These are phyloP conservation scores for Anas bahamensis DNA, from an alignment of 2,797 vertebrate species.

Conservation along the genomic window DNA sequence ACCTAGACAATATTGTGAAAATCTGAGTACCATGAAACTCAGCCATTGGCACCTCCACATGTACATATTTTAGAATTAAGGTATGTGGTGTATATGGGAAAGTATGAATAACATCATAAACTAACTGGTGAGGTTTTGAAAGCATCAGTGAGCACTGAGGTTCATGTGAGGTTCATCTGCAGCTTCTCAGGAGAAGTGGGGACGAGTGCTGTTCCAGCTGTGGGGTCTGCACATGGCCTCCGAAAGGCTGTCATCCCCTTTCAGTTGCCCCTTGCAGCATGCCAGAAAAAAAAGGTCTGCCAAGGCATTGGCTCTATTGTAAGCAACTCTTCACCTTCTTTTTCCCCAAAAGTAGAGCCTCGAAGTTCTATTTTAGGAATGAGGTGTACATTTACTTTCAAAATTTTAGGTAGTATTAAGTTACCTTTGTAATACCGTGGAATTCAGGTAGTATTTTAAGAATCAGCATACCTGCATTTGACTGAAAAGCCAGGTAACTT, in stretches of 20 bases:
- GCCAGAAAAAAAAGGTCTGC: not conserved
- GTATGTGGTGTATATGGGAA: not conserved
- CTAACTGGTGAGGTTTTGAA: not conserved
- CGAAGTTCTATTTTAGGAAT: not conserved
- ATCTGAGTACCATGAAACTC: not conserved
- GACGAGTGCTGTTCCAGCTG: accelerated
- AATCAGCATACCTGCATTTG: not conserved
- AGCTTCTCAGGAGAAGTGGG: not conserved
- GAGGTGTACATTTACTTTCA: not conserved
- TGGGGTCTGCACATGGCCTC: not conserved
- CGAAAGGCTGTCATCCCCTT: not conserved
- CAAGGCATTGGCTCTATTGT: not conserved
- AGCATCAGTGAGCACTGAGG: not conserved
- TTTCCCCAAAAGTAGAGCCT: not conserved
- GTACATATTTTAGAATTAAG: not conserved
- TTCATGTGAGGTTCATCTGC: not conserved
- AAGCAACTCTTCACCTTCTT: not conserved
- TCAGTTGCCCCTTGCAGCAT: not conserved
- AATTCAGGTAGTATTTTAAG: not conserved
- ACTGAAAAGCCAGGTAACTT: not conserved
- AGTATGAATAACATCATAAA: not conserved
- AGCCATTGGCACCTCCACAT: not conserved
- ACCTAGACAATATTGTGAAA: not conserved
- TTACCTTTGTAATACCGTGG: not conserved
- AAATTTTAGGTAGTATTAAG: not conserved